phyloP scores from a whole-genome alignment of 2,888 invertebrate genomes.

The Dasypolia templi region DNA sequence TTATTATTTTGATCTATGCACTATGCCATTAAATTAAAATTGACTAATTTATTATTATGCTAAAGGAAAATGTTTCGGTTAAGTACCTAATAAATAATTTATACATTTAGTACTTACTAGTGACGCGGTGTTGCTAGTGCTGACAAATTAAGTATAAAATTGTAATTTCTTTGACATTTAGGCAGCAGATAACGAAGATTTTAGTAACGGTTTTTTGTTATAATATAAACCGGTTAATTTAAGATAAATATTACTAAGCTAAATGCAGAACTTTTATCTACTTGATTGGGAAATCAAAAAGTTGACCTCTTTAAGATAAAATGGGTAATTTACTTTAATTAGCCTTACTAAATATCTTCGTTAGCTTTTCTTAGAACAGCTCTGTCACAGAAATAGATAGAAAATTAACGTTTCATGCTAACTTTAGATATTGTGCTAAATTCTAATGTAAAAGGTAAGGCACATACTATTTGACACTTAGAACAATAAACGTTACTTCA shows the following conservation, averaged over 20 bases:
- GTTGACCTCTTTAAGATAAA: constrained; percentile 6
- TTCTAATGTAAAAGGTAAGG: constrained; percentile 75
- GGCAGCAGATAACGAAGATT: constrained; percentile 53
- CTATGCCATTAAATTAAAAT: constrained; percentile 77
- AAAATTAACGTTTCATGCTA: constrained; percentile 56
- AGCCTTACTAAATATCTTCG: constrained; percentile 60
- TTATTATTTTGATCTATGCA: constrained; percentile 72
- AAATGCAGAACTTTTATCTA: neutral
- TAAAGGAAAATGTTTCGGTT: constrained; percentile 73
- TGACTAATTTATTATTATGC: constrained; percentile 87
- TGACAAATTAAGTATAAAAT: constrained; percentile 46
- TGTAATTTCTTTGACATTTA: constrained; percentile 24
- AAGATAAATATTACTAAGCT: neutral
- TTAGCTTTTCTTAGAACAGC: constrained; percentile 40
- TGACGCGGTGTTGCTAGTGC: constrained; percentile 70
- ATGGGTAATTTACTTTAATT: constrained; percentile 7
- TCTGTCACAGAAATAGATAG: constrained; percentile 53
- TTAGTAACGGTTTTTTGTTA: constrained; percentile 41
- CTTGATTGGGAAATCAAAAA: constrained; percentile 13
- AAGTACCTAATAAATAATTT: constrained; percentile 69
- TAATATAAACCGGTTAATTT: too few species aligned
- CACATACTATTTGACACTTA: constrained; percentile 78
- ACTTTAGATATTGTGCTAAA: constrained; percentile 64
- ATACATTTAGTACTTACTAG: constrained; percentile 70
- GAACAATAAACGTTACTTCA: constrained; percentile 32